These are phyloP conservation scores for Drosophila kepulauana DNA, from an alignment of 1,140 invertebrate species.

Conservation along the genomic window DNA sequence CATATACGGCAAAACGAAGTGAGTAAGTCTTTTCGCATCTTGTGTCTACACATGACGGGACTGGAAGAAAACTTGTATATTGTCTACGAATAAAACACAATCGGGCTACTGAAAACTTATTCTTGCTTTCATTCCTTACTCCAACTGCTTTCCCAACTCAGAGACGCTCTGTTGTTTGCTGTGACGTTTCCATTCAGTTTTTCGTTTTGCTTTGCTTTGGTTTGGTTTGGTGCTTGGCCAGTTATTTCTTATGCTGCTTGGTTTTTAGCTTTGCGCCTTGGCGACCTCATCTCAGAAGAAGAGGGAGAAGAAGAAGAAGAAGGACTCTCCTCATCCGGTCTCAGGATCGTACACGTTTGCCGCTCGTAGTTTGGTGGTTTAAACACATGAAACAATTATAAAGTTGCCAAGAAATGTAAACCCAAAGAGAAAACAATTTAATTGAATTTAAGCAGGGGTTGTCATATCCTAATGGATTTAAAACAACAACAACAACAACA, in stretches of 20 bases:
- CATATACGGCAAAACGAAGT: no score
- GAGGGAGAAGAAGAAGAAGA: not conserved
- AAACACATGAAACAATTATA: slow-evolving; percentile 84
- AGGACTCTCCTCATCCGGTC: slow-evolving; percentile 11
- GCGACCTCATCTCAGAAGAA: slow-evolving; percentile 16
- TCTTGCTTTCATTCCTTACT: slow-evolving; percentile 12
- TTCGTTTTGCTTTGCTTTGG: slow-evolving; percentile 5
- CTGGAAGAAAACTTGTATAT: no score
- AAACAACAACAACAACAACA: slow-evolving; percentile 74
- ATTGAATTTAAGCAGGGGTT: slow-evolving; percentile 83
- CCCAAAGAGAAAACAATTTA: slow-evolving; percentile 82
- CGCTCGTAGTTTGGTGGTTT: slow-evolving; percentile 63
- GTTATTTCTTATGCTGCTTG: slow-evolving; percentile 77
- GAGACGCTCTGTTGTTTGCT: not conserved
- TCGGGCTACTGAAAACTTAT: slow-evolving; percentile 77
- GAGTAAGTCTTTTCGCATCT: no score
- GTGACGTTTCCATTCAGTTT: slow-evolving; percentile 29
- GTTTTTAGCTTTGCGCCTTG: slow-evolving; percentile 74
- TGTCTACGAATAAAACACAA: no score
- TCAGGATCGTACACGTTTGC: slow-evolving; percentile 21
- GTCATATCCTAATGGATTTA: slow-evolving; percentile 83
- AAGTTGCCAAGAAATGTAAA: slow-evolving; percentile 82
- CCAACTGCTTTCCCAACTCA: not conserved
- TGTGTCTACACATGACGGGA: no score
- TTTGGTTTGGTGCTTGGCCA: slow-evolving; percentile 56